Base-by-base conservation (phyloP, 2,888 invertebrate species). In the Stegophylla sp. region DNA sequence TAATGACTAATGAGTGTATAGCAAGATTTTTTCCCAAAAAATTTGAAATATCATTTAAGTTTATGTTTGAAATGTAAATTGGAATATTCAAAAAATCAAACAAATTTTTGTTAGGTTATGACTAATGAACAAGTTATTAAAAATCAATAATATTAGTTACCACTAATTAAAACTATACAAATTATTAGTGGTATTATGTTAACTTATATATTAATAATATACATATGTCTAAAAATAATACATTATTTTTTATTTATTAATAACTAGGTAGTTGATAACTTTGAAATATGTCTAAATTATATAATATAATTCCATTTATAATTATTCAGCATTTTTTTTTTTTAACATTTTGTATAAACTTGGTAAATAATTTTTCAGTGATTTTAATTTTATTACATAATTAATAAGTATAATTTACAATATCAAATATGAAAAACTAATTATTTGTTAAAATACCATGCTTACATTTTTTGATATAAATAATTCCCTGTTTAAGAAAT, bases 401-500 rank as follows among this genome's bases (percentile, higher is more conserved):
- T n/a, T n/a, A n/a, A 7, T 59, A 26, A 13, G 20, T 59, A 59
- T 15, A 59, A 59, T 43, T 43, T 64, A 64, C 0, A 64, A 67
- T 45, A 26, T 17, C 20, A 17, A 48, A 26, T 26, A 9, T 2
- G 0, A 28, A 67, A 67, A 67, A 67, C 0, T 10, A 26, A 17
- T 10, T 59, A 15, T 3, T 26, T 13, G 5, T 20, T 71, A 9
- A 17, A 61, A n/a, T 61, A 59, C n/a, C 43, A 61, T 28, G 17
- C 13, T 73, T 28, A 73, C 7, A 73, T 43, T 17, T 43, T 9
- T 15, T 15, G 15, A 26, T n/a, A 45, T 23, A 64, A 64, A 64
- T 51, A 75, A 41, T 7, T 75, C 74, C 74, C 74, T 75, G 74
- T 64, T 64, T 51, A 41, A 64, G 20, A 51, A 23, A 41, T 51